Evolutionary conservation across 2,797 vertebrate species (phyloP).

Genomic region (Typhlichthys subterraneus): DNA sequence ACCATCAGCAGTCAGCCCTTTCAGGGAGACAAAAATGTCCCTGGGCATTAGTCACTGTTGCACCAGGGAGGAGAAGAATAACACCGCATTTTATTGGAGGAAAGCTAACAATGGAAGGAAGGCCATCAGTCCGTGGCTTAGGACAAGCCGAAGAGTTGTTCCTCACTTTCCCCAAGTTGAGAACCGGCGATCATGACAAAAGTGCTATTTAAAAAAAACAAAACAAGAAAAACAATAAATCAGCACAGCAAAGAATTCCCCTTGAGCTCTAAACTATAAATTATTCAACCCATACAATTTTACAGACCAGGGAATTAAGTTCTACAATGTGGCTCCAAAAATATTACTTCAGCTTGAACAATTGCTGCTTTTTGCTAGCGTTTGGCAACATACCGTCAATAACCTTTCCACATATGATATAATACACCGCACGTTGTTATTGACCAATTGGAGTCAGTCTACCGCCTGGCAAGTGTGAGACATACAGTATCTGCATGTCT

Average conservation of each 20-base stretch:
- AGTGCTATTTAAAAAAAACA: slow-evolving; percentile 25
- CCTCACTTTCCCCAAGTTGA: slow-evolving; percentile 55
- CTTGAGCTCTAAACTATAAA: slow-evolving; percentile 27
- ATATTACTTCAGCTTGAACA: slow-evolving; percentile 33
- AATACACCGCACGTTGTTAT: background rate
- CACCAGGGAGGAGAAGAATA: slow-evolving; percentile 71
- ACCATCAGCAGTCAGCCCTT: slow-evolving; percentile 68
- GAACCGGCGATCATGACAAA: slow-evolving; percentile 27
- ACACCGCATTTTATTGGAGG: slow-evolving; percentile 67
- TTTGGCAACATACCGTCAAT: background rate
- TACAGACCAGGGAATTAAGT: slow-evolving; percentile 17
- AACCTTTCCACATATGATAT: background rate
- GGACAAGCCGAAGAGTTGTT: slow-evolving; percentile 46
- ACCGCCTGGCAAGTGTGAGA: slow-evolving; percentile 50
- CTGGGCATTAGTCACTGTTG: slow-evolving; percentile 70
- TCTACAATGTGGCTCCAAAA: slow-evolving; percentile 28
- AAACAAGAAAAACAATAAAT: slow-evolving; percentile 29
- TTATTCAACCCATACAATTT: slow-evolving; percentile 32
- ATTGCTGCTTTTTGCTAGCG: slow-evolving; percentile 8
- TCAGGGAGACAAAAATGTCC: slow-evolving; percentile 67
- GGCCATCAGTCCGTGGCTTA: slow-evolving; percentile 55
- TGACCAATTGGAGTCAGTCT: slow-evolving; percentile 19
- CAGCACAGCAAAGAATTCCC: slow-evolving; percentile 22
- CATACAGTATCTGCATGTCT: slow-evolving; percentile 47
- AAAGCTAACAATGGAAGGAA: slow-evolving; percentile 81